Percentiles rank a stretch among this genome's conserved stretches.
Conservation (phyloP, 2,113 vertebrate species). For the Apistogramma diplotaenia region DNA sequence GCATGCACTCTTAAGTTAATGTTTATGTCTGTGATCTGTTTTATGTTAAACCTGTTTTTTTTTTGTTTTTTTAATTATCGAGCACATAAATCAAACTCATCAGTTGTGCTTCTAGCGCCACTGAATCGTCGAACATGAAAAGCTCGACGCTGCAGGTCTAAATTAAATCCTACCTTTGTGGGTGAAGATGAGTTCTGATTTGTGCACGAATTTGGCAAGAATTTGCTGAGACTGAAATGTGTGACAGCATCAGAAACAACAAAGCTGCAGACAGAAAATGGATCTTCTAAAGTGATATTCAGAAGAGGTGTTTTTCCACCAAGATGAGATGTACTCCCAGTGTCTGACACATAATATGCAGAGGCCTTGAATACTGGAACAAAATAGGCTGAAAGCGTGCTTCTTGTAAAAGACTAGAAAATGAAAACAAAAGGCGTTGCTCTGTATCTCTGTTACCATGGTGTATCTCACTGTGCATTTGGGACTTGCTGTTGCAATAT, state of each 20-base stretch:
- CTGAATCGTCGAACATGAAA: background rate
- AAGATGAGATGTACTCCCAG: constrained; percentile 11
- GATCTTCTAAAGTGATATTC: constrained; percentile 21
- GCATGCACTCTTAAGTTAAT: background rate
- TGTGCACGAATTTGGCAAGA: constrained; percentile 6
- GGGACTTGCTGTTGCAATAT: constrained; percentile 51
- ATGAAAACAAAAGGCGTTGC: constrained; percentile 51
- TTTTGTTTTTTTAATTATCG: background rate
- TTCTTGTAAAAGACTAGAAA: constrained; percentile 42
- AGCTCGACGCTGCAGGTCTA: background rate
- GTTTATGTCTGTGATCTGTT: background rate
- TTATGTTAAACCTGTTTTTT: background rate
- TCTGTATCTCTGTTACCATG: constrained; percentile 34
- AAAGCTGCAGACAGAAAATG: background rate
- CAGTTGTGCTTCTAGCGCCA: background rate
- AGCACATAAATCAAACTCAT: background rate
- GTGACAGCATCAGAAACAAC: background rate
- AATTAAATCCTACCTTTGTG: background rate
- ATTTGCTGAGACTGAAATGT: constrained; percentile 12
- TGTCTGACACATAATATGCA: constrained; percentile 31
- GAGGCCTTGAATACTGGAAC: constrained; percentile 43
- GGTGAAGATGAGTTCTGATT: background rate
- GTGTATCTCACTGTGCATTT: constrained; percentile 37
- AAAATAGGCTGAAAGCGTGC: constrained; percentile 52
- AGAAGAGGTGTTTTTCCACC: constrained; percentile 33